Evolutionary conservation across 1,140 invertebrate species (phyloP), one percentile per base, ranked within the genome.

Genomic region (Papilio machaon): DNA sequence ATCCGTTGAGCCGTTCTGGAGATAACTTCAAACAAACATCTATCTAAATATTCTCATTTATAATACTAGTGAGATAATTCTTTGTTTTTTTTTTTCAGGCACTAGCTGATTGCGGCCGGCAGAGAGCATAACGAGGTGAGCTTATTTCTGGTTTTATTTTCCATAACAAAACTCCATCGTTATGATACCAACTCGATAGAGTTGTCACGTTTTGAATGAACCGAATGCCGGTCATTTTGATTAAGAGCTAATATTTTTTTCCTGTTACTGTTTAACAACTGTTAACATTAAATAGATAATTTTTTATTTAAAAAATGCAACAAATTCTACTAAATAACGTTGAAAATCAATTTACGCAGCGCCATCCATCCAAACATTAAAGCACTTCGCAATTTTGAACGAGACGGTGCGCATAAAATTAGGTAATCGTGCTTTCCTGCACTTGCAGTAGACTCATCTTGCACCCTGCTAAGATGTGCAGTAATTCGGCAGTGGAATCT

Each of bases 71-170:
- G 23, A 30, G 23, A 30, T 73, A 30, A 43, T 7, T 43, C 38
- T 43, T n/a, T 13, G n/a, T 74, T 74, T 19, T 43, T 60, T 60
- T 58, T 46, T 64, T 54, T 15, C 76, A 78, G 76, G 38, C 15
- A 64, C 76, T 43, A 11, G 54, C 52, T 43, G 76, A 78, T 78
- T 49, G 54, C 49, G 17, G n/a, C 15, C 9, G 76, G 54, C 38
- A 60, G 38, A 78, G 35, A 78, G 35, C 5, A 58, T 58, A 30
- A 78, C 43, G 58, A 78, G 23, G 76, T 78, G 43, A 78, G 76
- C 64, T 64, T 60, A 78, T 78, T 64, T 78, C 54, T 23, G 38
- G 58, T 78, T 78, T 78, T 64, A 64, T 60, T 78, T 38, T 64
- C 35, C 76, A 43, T 78, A 17, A 78, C 73, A 67, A 64, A 43